Base-by-base conservation (phyloP, 2,888 invertebrate species). In the Deroplatys truncata region DNA sequence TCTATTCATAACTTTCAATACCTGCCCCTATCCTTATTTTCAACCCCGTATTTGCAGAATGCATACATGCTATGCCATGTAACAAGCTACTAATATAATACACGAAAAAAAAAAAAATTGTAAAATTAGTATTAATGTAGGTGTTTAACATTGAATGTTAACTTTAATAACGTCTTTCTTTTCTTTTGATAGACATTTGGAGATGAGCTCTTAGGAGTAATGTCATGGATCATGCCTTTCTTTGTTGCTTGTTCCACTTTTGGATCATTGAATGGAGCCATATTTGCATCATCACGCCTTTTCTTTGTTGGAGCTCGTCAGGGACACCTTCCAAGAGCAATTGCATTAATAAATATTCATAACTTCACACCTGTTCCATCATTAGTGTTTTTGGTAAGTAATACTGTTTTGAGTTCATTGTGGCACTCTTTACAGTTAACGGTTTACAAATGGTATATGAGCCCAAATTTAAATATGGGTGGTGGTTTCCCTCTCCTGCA, bases 171-270 rank as follows among this genome's bases (percentile, higher is more conserved):
- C 25, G 20, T 20, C 1, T 20, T 3, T 72, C 3, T 72, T 72
- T 20, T 20, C 25, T 72, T 72, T 72, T 20, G 20, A 3, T 92
- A 96, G 94, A 98, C 98, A 1, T 99, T 98, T 93, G 98, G 98
- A 13, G 96, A 97, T 92, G 96, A 97, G 92, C 96, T 98, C 92
- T 95, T 99, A 31, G 98, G 98, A 1, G 94, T 95, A 15, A 96
- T 98, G 95, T 95, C 98, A 0, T 98, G 98, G 97, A 95, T 97
- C 84, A 99, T 99, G 97, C 98, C 99, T 0, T 94, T 99, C 87
- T 99, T 99, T 93, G 99, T 99, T 0, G 99, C 99, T 0, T 97
- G 98, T 90, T 98, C 99, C 49, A 99, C 99, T 0, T 98, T 99
- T 92, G 99, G 99, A 2, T 98, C 98, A 1, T 94, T 99, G 3